Evolutionary conservation across 2,888 invertebrate genomes (phyloP), one percentile per base, ranked within the genome.

Genomic region (Drymonia ruficornis): DNA sequence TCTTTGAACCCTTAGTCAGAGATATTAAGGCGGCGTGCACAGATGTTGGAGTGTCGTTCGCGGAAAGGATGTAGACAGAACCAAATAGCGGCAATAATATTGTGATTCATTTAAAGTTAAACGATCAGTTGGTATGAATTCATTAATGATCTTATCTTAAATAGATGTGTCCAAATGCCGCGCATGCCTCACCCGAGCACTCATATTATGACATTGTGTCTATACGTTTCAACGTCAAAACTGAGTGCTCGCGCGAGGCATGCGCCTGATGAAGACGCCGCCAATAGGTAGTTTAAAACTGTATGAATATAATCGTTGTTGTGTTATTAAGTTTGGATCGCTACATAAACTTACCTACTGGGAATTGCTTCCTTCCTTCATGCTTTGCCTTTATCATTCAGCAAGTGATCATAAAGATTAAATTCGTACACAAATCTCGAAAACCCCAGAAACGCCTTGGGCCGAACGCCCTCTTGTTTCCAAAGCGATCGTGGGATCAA

Each of bases 1-100:
- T 73, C 73, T 69, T 52, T 73, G 70, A 65, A 69, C 74, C 65
- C 49, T 70, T 69, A 69, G 49, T 59, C 53, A 50, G 57, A 48
- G 55, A 54, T 53, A 52, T 47, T 42, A 31, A 34, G 15, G 31
- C 47, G 47, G 31, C 18, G 8, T 7, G 16, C 15, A 28, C 65
- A 63, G 60, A 68, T 61, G 55, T 58, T 48, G 56, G 54, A 61
- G 53, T 63, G 61, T 54, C 53, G 53, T 70, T 76, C 80, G 63
- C 59, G 64, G 74, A 78, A 77, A 63, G 71, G 74, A 77, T 66
- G 76, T 68, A 50, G 59, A 61, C 61, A 57, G 48, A 50, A 61
- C 15, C 8, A 16, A 28, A 34, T 53, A 55, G 50, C 49, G 19
- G 46, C 53, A 47, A 42, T n/a, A n/a, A n/a, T 38, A 46, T 55